Conservation (phyloP, 2,888 invertebrate species). For the Ophion costatus region DNA sequence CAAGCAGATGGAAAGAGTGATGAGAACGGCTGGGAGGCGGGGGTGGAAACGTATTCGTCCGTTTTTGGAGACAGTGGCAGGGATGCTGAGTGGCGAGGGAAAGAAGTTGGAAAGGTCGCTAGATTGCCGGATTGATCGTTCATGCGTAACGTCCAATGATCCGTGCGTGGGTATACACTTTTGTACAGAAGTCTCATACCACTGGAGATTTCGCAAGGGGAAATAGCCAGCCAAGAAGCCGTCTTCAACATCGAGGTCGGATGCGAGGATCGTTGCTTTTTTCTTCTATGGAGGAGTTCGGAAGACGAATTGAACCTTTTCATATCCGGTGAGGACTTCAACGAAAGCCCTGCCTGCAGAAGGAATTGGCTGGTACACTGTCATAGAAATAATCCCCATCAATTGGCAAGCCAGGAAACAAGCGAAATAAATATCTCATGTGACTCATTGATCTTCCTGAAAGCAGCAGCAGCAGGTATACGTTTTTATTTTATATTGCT, state of each 20-base stretch:
- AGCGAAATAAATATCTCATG: background rate
- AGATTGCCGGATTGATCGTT: conserved; percentile 67
- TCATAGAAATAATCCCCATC: conserved; percentile 1
- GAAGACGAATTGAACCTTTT: conserved; percentile 54
- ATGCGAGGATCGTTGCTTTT: conserved; percentile 40
- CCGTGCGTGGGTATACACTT: conserved; percentile 67
- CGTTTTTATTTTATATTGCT: no score
- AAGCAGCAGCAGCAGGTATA: no score
- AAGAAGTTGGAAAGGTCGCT: conserved; percentile 59
- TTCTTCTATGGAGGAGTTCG: conserved; percentile 23
- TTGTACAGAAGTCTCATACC: conserved; percentile 45
- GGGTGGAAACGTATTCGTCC: conserved; percentile 46
- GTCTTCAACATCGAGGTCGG: conserved; percentile 24
- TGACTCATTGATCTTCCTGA: no score
- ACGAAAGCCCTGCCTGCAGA: background rate
- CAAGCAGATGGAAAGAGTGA: conserved; percentile 1
- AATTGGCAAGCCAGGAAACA: conserved; percentile 21
- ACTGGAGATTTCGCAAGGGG: conserved; percentile 24
- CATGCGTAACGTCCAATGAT: conserved; percentile 74
- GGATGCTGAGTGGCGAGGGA: conserved; percentile 36
- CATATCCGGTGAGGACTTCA: conserved; percentile 54
- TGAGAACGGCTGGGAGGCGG: background rate
- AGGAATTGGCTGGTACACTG: conserved; percentile 4
- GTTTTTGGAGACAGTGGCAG: conserved; percentile 56
- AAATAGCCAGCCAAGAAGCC: background rate